phyloP scores from a whole-genome alignment of 2,797 vertebrate species.

The Sarcophilus harrisii region DNA sequence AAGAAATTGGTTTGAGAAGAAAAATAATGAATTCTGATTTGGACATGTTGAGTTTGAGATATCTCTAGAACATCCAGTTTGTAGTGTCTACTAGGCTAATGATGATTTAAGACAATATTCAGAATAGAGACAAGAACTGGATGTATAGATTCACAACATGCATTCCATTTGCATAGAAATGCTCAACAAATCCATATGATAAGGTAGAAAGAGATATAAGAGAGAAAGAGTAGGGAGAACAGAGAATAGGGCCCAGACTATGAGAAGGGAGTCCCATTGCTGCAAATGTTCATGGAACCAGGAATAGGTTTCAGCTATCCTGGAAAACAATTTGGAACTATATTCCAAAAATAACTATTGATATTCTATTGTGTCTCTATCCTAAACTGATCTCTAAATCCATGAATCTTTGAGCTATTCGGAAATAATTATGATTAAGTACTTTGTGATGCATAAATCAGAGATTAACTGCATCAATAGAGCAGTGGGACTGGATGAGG shows the following conservation, averaged over 20 bases:
- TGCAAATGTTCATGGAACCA: not conserved
- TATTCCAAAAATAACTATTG: not conserved
- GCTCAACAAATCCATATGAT: not conserved
- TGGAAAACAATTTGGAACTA: not conserved
- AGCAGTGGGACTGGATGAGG: not conserved
- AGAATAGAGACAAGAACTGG: not conserved
- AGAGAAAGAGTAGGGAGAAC: not conserved
- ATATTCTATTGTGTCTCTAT: not conserved
- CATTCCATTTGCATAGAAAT: not conserved
- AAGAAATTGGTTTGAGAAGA: not conserved
- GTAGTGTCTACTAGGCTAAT: not conserved
- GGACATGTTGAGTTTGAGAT: not conserved
- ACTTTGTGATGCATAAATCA: conserved; percentile 10
- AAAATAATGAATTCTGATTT: not conserved
- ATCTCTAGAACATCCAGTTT: not conserved
- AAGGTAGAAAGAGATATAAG: too few species aligned
- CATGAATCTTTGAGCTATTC: not conserved
- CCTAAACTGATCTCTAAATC: not conserved
- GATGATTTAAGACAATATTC: not conserved
- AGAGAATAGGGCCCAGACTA: not conserved
- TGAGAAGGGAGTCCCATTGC: not conserved
- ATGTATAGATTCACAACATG: not conserved
- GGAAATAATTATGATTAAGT: conserved; percentile 2
- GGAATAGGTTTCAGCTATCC: not conserved
- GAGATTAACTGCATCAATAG: conserved; percentile 29